phyloP scores from a whole-genome alignment of 2,113 vertebrate species.

The Pomatorhinus ruficollis region DNA sequence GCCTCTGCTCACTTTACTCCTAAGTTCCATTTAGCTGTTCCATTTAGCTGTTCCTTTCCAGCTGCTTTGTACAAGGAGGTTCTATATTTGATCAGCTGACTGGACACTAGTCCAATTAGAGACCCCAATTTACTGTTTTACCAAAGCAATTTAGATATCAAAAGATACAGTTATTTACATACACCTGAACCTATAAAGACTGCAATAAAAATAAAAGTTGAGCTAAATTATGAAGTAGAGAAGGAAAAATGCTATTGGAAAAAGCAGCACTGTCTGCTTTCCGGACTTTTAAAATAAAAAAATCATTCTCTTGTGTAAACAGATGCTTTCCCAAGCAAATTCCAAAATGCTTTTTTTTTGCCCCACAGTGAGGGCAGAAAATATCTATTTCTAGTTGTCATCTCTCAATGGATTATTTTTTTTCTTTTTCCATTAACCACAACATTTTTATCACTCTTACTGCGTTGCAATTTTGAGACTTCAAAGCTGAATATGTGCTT shows the following conservation, averaged over 20 bases:
- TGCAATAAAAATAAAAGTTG: not conserved
- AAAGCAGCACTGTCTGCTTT: not conserved
- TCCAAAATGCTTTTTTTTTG: not conserved
- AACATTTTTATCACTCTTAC: not conserved
- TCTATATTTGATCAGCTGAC: not conserved
- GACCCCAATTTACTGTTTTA: not conserved
- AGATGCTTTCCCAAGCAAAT: not conserved
- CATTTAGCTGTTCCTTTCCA: not conserved
- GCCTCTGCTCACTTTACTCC: not conserved
- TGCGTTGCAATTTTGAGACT: not conserved
- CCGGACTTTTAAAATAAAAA: not conserved
- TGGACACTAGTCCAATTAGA: not conserved
- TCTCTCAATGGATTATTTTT: not conserved
- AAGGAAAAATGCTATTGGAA: not conserved
- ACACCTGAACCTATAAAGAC: not conserved
- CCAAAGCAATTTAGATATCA: not conserved
- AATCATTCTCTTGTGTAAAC: not conserved
- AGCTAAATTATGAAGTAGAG: not conserved
- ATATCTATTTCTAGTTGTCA: not conserved
- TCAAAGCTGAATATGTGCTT: not conserved
- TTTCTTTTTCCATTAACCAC: accelerated
- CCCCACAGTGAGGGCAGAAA: not conserved
- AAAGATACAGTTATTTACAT: not conserved
- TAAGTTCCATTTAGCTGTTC: not conserved
- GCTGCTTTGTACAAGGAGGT: not conserved